Evolutionary conservation across 2,113 vertebrate genomes (phyloP), one percentile per base, ranked within the genome.

Genomic region (Cololabis saira): DNA sequence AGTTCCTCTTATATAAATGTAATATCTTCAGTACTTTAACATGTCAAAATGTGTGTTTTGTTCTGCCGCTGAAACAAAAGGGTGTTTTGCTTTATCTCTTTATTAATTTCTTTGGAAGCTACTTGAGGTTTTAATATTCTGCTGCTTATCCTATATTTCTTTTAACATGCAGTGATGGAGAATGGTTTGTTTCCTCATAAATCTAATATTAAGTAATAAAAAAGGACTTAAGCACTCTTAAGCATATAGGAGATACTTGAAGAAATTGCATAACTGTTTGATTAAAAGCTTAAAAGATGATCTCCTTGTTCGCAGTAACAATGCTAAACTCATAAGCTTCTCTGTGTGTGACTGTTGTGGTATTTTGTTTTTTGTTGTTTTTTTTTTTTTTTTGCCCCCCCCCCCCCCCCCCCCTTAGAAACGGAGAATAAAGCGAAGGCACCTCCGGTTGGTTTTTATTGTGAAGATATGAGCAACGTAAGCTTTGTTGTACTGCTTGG

Each of bases 1-100:
- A 52, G 12, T 30, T 22, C 49, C 65, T 62, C 45, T 66, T 50
- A 53, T 84, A 67, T 67, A 54, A 61, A 74, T 42, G 65, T 57
- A 13, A 33, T 14, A 33, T 47, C 21, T 62, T 41, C 57, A 56
- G 13, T 50, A 50, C 15, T 52, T 74, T 62, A 44, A 62, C 6
- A 13, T 45, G 19, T 16, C 4, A 2, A 21, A 57, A 40, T 61
- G 49, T 27, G 5, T 27, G 5, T 79, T 62, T 73, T 60, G 74
- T 62, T 42, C 37, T 3, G 30, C 53, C 57, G 49, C 19, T 60
- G 78, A 72, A 56, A 58, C 30, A 54, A 63, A 76, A 71, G 15
- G 44, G 9, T 64, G 52, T 64, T 75, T 87, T 71, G 68, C 48
- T 73, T 76, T 27, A 27, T 27, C 64, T 75, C 76, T 71, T 30